Evolutionary conservation across 2,797 vertebrate species (phyloP), one percentile per base, ranked within the genome.

Genomic region (Hylomyscus alleni): DNA sequence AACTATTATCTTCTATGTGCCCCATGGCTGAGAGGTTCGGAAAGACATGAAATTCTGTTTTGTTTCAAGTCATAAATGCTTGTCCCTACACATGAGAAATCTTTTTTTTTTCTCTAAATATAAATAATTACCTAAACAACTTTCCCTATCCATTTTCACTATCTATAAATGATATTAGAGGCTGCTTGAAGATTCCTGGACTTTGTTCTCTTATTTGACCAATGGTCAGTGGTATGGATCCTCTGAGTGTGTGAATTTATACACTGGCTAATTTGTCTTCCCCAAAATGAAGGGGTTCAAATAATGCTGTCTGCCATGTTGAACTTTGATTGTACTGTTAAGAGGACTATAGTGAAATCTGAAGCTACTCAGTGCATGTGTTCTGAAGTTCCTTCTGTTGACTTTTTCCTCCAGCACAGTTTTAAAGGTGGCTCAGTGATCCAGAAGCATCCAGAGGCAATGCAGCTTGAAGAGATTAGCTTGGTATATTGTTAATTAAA

Each of bases 401-500:
- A 44, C 26, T 90, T 78, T 50, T 40, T 31, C 40, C 37, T 88
- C 2, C 37, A 52, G 14, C 2, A 11, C 24, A 56, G 40, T 69
- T 75, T 73, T 22, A 67, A 85, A 86, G 14, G 3, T 93, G 26
- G 67, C 67, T 7, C 1, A 26, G 20, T 77, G 34, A 83, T 72
- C 50, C 2, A 75, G 34, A 78, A 31, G 31, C 17, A 52, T 2
- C 19, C 31, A 6, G 40, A 77, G 91, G 85, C 40, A 89, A 17
- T 78, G 34, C 62, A 22, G 19, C 73, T 62, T 72, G 22, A 78
- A 76, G 65, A 93, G 26, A 60, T 76, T n/a, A 88, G 24, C 90
- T 78, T 69, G 62, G 77, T 17, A n/a, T 67, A n/a, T 62, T 60
- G 82, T 92, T 75, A 60, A 60, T 92, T 94, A 72, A 94, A 94